Evolutionary conservation across 2,888 invertebrate species (phyloP).

Genomic region (Ochropleura plecta): DNA sequence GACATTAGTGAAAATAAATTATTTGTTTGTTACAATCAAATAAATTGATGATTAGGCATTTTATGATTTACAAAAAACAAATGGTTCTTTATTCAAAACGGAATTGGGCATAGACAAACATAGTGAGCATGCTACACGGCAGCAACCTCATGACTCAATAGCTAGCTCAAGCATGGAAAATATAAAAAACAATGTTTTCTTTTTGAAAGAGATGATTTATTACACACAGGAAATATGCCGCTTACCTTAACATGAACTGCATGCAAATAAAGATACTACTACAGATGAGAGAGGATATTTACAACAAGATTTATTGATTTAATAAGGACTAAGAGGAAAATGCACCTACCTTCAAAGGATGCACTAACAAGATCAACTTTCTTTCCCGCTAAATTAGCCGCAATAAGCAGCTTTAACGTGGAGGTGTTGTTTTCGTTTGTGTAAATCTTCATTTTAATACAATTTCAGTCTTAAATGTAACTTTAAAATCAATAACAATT

Average conservation of each 20-base stretch:
- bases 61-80: neutral
- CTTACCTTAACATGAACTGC: neutral
- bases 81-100: neutral
- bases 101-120: neutral
- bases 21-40: neutral
- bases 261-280: conserved; percentile 22
- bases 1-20: neutral
- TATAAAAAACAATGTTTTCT: neutral
- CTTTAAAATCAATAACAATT: conserved; percentile 60
- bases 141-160: neutral
- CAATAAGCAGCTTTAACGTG: conserved; percentile 93
- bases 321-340: conserved; percentile 38
- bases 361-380: conserved; percentile 90
- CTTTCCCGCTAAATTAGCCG: conserved; percentile 92
- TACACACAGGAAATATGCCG: neutral
- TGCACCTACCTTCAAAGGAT: conserved; percentile 90
- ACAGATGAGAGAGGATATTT: neutral
- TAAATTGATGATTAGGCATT: conserved; percentile 8
- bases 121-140: neutral
- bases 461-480: conserved; percentile 65
- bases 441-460: conserved; percentile 92
- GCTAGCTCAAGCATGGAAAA: neutral
- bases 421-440: conserved; percentile 95
- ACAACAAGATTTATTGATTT: conserved; percentile 7
- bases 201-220: neutral